Conservation (phyloP, 1,140 invertebrate genomes). For the Brachystomella parvula region DNA sequence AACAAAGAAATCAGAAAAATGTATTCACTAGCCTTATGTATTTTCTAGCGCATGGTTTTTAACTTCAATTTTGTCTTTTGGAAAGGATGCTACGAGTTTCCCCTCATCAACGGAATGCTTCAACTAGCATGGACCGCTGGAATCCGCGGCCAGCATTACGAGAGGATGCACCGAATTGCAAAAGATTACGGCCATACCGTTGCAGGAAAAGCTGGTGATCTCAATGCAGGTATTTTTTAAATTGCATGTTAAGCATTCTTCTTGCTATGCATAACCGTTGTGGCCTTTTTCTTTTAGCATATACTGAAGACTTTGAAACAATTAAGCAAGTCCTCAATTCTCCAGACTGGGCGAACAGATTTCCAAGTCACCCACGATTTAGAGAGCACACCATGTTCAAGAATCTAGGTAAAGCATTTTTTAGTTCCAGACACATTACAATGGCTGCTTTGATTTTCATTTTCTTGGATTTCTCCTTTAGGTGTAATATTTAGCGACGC, state of each 20-base stretch:
- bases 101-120: not conserved
- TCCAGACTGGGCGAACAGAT: not conserved
- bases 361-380: not conserved
- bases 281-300: not conserved
- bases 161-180: not conserved
- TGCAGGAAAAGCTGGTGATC: too few relatives aligned
- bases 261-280: not conserved
- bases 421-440: too few relatives aligned
- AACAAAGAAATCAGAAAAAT: too few relatives aligned
- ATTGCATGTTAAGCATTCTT: too few relatives aligned
- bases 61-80: too few relatives aligned
- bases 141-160: not conserved
- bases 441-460: too few relatives aligned
- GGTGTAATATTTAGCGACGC: not conserved
- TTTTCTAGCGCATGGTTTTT: too few relatives aligned
- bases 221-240: too few relatives aligned
- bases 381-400: conserved; percentile 1
- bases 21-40: too few relatives aligned
- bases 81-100: not conserved
- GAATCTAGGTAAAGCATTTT: not conserved
- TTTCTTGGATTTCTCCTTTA: too few relatives aligned
- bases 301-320: not conserved
- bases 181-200: not conserved
- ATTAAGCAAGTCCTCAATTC: not conserved
- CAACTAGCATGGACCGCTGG: not conserved